These are phyloP conservation scores for Callopanchax toddi DNA, from an alignment of 2,113 vertebrate genomes.

Conservation along the genomic window DNA sequence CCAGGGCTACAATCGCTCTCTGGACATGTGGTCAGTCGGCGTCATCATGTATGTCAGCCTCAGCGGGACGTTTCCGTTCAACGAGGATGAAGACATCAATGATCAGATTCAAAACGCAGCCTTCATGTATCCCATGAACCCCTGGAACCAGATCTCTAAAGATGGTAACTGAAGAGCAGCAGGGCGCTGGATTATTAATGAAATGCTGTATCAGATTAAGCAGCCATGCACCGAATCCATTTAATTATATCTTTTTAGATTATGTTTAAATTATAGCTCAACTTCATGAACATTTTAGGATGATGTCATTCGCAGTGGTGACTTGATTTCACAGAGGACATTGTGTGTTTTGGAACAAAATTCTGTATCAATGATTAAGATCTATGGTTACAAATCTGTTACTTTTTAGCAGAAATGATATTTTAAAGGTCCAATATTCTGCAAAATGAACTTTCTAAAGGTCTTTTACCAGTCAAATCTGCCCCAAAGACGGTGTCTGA, in stretches of 20 bases:
- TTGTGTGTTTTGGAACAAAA: too few relatives aligned
- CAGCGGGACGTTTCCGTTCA: conserved; percentile 92
- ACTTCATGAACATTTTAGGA: background rate
- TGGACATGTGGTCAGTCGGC: conserved; percentile 96
- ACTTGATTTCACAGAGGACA: too few relatives aligned
- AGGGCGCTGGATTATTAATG: background rate
- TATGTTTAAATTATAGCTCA: background rate
- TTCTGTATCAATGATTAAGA: too few relatives aligned
- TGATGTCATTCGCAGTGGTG: too few relatives aligned
- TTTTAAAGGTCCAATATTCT: too few relatives aligned
- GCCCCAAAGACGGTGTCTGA: too few relatives aligned
- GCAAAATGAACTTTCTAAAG: too few relatives aligned
- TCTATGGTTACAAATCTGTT: too few relatives aligned
- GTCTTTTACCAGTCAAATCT: too few relatives aligned
- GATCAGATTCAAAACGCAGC: conserved; percentile 95
- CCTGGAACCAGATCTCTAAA: conserved; percentile 88
- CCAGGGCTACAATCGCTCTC: conserved; percentile 92
- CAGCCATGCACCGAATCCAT: too few relatives aligned
- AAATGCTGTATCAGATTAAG: background rate
- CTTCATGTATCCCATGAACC: conserved; percentile 92
- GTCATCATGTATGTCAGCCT: conserved; percentile 95
- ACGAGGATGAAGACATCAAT: conserved; percentile 93
- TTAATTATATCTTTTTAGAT: background rate
- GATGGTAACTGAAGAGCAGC: conserved; percentile 77
- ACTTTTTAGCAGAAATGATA: too few relatives aligned